Percentiles rank a stretch among this genome's conserved stretches.
Conservation (phyloP, 2,888 invertebrate genomes). For the Ischnura elegans region DNA sequence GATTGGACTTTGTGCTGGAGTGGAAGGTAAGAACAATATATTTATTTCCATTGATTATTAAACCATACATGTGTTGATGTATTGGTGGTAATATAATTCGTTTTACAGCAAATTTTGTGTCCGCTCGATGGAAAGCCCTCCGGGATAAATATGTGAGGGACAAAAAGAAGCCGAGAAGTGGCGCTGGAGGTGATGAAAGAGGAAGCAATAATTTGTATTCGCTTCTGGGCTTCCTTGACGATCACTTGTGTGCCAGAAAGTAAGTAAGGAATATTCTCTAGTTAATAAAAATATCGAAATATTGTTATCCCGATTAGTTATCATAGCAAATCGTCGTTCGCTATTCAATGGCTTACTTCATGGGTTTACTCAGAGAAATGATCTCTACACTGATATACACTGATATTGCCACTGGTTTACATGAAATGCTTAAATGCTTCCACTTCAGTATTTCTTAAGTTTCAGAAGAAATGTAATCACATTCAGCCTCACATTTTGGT, state of each 20-base stretch:
- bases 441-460: no score
- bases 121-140: slow-evolving; percentile 5
- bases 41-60: background rate
- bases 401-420: no score
- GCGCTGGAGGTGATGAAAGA: background rate
- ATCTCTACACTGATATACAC: no score
- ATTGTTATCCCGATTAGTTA: no score
- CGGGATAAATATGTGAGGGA: slow-evolving; percentile 12
- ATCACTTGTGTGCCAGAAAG: background rate
- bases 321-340: no score
- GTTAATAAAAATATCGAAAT: no score
- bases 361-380: no score
- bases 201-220: background rate
- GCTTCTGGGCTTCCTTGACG: slow-evolving; percentile 18
- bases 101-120: slow-evolving; percentile 13
- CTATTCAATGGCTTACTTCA: no score
- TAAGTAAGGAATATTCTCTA: background rate
- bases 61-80: slow-evolving; percentile 1
- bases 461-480: no score
- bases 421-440: no score
- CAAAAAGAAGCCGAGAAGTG: slow-evolving; percentile 29
- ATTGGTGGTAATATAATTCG: background rate
- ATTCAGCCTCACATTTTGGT: no score
- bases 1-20: no score
- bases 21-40: background rate